phyloP scores from a whole-genome alignment of 2,113 vertebrate species.

The Sakesphorus luctuosus region DNA sequence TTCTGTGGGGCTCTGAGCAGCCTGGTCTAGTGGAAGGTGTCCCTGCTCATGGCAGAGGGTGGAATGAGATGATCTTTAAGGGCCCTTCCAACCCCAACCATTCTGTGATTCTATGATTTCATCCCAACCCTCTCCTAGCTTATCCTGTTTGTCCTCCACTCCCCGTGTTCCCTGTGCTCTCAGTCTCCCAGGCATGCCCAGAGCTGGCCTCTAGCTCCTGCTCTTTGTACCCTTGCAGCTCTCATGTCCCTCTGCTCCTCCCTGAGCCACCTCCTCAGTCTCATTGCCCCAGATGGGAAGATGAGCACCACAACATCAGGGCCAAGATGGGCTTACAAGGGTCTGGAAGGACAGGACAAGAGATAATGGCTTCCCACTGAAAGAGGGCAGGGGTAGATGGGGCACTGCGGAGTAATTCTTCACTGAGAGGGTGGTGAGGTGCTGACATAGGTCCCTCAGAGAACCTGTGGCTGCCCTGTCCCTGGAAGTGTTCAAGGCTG shows the following conservation, averaged over 20 bases:
- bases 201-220: neutral
- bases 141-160: too few species aligned
- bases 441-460: neutral
- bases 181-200: neutral
- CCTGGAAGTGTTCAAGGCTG: neutral
- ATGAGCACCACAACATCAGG: neutral
- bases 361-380: neutral
- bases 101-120: neutral
- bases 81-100: neutral
- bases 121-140: neutral
- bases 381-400: neutral
- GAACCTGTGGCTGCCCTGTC: neutral
- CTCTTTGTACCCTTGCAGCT: neutral
- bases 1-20: neutral
- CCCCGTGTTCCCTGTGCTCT: neutral
- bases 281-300: neutral
- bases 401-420: neutral
- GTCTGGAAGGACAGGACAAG: neutral
- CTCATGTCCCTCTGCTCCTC: neutral
- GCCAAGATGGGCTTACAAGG: neutral
- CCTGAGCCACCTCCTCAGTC: neutral
- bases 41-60: neutral
- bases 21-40: neutral
- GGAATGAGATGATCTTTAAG: neutral
- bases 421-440: neutral